Evolutionary conservation across 1,140 invertebrate species (phyloP).

Genomic region (Pachypeltis micranthus): DNA sequence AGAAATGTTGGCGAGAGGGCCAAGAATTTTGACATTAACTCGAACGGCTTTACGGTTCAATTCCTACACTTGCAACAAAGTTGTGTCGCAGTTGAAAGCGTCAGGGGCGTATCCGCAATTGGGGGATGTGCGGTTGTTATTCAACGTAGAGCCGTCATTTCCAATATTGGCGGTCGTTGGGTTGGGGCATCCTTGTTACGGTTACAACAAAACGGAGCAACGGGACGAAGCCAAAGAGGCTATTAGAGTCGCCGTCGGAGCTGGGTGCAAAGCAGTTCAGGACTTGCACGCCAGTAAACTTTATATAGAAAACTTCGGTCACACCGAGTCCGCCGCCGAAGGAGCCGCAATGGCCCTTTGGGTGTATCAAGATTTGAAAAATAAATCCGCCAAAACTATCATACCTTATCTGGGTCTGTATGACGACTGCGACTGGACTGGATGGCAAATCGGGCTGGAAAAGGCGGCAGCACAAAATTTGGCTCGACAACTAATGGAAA

Average conservation of each 20-base stretch:
- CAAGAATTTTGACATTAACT: slow-evolving; percentile 10
- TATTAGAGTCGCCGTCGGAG: slow-evolving; percentile 48
- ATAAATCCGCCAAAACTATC: slow-evolving; percentile 7
- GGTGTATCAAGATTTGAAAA: slow-evolving; percentile 46
- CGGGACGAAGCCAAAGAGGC: slow-evolving; percentile 55
- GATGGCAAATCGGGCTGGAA: slow-evolving; percentile 43
- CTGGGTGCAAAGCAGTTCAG: slow-evolving; percentile 44
- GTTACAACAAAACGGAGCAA: slow-evolving; percentile 49
- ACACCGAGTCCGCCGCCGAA: slow-evolving; percentile 63
- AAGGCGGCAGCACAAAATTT: slow-evolving; percentile 50
- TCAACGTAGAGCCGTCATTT: slow-evolving; percentile 46
- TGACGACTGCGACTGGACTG: slow-evolving; percentile 34
- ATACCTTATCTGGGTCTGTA: slow-evolving; percentile 24
- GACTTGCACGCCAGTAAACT: slow-evolving; percentile 48
- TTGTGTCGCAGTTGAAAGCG: slow-evolving; percentile 14
- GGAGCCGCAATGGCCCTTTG: slow-evolving; percentile 49
- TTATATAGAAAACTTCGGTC: slow-evolving; percentile 52
- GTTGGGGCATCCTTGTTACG: slow-evolving; percentile 47
- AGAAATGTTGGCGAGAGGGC: background rate
- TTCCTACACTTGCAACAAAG: slow-evolving; percentile 10
- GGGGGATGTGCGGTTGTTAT: slow-evolving; percentile 47
- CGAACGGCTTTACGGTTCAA: slow-evolving; percentile 20
- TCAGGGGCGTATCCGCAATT: slow-evolving; percentile 35
- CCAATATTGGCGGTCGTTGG: slow-evolving; percentile 53
- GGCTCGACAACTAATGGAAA: slow-evolving; percentile 46